Percentiles rank a stretch among this genome's conserved stretches.
phyloP scores from a whole-genome alignment of 1,140 invertebrate species.

The Venturia canescens region DNA sequence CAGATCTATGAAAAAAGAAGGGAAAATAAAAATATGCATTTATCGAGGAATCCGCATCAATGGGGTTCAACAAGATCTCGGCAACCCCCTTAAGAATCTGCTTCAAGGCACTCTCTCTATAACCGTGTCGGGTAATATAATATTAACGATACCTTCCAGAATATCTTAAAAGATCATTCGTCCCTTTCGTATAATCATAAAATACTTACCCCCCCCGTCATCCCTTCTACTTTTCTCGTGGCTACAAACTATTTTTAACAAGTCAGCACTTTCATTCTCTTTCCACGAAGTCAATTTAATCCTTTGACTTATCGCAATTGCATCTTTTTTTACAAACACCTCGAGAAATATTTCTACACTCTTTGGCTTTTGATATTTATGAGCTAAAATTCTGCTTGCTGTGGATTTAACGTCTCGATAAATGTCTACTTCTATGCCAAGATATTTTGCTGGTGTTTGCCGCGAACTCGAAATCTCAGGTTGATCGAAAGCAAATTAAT shows the following conservation, averaged over 20 bases:
- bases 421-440: no score
- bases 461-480: no score
- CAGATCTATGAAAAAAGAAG: constrained; percentile 36
- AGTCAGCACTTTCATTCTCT: neutral
- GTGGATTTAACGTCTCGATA: no score
- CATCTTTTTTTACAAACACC: no score
- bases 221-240: neutral
- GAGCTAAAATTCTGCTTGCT: no score
- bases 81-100: constrained; percentile 29
- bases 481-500: no score
- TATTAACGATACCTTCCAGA: constrained; percentile 38
- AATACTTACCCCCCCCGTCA: neutral
- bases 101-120: constrained; percentile 24
- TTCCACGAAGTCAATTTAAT: neutral
- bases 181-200: constrained; percentile 19
- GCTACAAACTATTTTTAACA: neutral
- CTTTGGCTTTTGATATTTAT: no score
- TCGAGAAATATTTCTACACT: no score
- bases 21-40: constrained; percentile 6
- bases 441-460: no score
- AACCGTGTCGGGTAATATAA: constrained; percentile 23
- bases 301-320: no score
- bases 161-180: constrained; percentile 32
- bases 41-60: constrained; percentile 25
- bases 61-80: constrained; percentile 2